These are phyloP conservation scores for Meiosimyza platycephala DNA, from an alignment of 2,888 invertebrate genomes.

Conservation along the genomic window DNA sequence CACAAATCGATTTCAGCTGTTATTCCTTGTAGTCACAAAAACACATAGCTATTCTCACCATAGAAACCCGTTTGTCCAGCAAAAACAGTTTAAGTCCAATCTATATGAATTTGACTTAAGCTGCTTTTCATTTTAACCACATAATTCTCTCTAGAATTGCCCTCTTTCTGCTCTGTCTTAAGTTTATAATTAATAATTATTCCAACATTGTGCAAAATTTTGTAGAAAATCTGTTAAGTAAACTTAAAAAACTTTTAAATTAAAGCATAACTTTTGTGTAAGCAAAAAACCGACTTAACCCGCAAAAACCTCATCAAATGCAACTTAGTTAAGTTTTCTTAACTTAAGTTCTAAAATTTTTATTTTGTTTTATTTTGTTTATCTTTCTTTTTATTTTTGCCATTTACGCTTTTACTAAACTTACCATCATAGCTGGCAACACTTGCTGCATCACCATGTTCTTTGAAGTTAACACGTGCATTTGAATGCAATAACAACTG, in stretches of 20 bases:
- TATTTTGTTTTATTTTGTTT: background rate
- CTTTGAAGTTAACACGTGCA: constrained; percentile 40
- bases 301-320: constrained; percentile 30
- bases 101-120: too few relatives aligned
- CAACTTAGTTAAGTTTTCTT: constrained; percentile 22
- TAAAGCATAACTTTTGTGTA: constrained; percentile 17
- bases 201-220: constrained; percentile 10
- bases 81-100: too few relatives aligned
- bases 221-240: constrained; percentile 19
- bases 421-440: constrained; percentile 29
- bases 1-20: too few relatives aligned
- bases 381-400: constrained; percentile 5
- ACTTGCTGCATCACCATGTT: constrained; percentile 16
- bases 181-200: constrained; percentile 16
- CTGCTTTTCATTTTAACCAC: too few relatives aligned
- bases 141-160: too few relatives aligned
- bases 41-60: too few relatives aligned
- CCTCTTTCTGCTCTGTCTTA: background rate
- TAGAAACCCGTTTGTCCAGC: too few relatives aligned
- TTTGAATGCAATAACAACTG: constrained; percentile 34
- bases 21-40: too few relatives aligned
- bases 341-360: background rate
- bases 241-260: constrained; percentile 23
- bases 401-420: constrained; percentile 13
- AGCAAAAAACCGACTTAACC: background rate